Conservation (phyloP, 2,888 invertebrate species). For the Mechanitis mazaeus region DNA sequence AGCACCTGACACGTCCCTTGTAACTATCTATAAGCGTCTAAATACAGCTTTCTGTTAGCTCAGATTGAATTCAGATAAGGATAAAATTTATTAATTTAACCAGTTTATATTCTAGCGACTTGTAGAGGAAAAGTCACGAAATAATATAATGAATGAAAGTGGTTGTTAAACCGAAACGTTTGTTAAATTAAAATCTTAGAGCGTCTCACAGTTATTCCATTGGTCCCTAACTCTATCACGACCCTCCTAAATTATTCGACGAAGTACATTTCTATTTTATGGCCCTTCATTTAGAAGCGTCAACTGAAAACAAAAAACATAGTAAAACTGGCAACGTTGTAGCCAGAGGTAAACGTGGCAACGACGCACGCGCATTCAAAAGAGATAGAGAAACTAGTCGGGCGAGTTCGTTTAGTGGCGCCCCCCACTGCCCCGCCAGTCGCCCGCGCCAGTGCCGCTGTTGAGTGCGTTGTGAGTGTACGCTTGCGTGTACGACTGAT, state of each 20-base stretch:
- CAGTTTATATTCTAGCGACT: background rate
- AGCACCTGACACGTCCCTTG: conserved; percentile 53
- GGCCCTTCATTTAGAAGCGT: conserved; percentile 67
- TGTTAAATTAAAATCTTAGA: conserved; percentile 2
- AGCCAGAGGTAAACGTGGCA: conserved; percentile 59
- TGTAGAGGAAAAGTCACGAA: no score
- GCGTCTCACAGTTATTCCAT: conserved; percentile 11
- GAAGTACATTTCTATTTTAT: conserved; percentile 64
- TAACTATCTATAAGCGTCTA: conserved; percentile 20
- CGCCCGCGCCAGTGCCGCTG: conserved; percentile 58
- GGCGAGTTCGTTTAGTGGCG: conserved; percentile 59
- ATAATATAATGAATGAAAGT: background rate
- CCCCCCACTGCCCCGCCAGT: conserved; percentile 43
- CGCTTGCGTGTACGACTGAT: conserved; percentile 34
- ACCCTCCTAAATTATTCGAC: conserved; percentile 40
- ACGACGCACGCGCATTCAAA: conserved; percentile 67
- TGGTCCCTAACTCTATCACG: conserved; percentile 34
- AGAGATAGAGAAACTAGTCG: conserved; percentile 61
- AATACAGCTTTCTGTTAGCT: conserved; percentile 27
- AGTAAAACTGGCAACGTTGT: conserved; percentile 60
- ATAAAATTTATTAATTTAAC: conserved; percentile 2
- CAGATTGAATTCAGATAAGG: conserved; percentile 10
- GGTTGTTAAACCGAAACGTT: background rate
- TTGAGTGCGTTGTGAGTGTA: conserved; percentile 54
- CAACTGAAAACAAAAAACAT: conserved; percentile 68